Base-by-base conservation (phyloP, 2,888 invertebrate genomes). In the Apantesis nais region DNA sequence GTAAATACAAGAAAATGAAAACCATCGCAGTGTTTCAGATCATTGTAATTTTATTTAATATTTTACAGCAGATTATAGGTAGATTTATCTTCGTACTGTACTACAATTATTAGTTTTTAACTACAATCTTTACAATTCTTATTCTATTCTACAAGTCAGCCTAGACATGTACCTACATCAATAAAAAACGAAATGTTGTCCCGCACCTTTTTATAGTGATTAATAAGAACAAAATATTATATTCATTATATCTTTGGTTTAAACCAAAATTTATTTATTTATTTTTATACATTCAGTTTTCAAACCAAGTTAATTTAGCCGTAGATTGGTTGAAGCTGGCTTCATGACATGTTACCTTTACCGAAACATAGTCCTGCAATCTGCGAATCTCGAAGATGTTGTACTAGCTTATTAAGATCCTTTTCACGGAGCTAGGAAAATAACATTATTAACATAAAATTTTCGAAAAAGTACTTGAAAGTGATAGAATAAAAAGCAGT, bases 1-100 rank as follows among this genome's bases (percentile, higher is more conserved):
- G 52, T 64, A 62, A 68, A 66, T 72, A 69, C 66, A 68, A 63
- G 62, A 66, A 61, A 25, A 60, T 67, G 12, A 29, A 62, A 37
- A 58, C 0, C 16, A 22, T 58, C 58, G 39, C 58, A 58, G 62
- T 68, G 63, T 62, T 68, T 55, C 1, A 37, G 52, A 44, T 48
- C n/a, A 14, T 29, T 25, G 29, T 29, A 8, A 29, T 29, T 44
- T 63, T 44, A 63, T 63, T 63, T 22, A 16, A 63, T 19, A 44
- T 44, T 63, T 19, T 29, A 29, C 31, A 44, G 44, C 41, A 44
- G 31, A 31, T 16, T 39, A 29, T 41, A 29, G 19, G 29, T 63
- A 44, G n/a, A 29, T 29, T 34, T 34, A 5, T 5, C 34, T 34
- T 34, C 34, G 34, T 34, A 34, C 34, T 34, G 34, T 34, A 34